A percentile compares a stretch with the other conserved stretches of the same genome.
These are phyloP conservation scores for Megaceryle torquata DNA, from an alignment of 2,113 vertebrate species.

Conservation along the genomic window DNA sequence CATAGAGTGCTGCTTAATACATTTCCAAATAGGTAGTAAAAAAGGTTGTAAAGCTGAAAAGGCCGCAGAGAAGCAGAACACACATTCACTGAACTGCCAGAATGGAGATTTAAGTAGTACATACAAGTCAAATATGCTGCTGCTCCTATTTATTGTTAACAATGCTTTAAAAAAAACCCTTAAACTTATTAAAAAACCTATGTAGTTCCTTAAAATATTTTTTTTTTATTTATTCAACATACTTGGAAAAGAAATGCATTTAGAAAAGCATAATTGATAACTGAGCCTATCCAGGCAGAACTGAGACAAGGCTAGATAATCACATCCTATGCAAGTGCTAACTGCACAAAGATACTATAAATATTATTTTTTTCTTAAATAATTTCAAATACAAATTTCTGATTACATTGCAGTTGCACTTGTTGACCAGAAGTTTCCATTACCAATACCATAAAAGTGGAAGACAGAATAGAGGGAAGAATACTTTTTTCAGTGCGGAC, in stretches of 20 bases:
- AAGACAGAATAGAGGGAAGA: background rate
- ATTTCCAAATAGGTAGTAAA: slow-evolving; percentile 30
- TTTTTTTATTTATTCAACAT: background rate
- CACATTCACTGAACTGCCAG: slow-evolving; percentile 33
- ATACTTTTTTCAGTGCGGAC: background rate
- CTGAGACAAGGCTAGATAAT: background rate
- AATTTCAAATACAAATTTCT: background rate
- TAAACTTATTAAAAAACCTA: background rate
- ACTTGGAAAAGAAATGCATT: background rate
- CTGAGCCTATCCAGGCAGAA: background rate
- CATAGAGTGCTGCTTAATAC: slow-evolving; percentile 55
- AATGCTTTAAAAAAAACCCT: background rate
- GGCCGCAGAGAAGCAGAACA: slow-evolving; percentile 31
- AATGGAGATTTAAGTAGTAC: slow-evolving; percentile 36
- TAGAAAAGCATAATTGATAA: background rate
- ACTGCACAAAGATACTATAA: background rate
- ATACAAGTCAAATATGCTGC: background rate
- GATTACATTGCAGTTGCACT: background rate
- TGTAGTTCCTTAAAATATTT: background rate
- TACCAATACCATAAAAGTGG: background rate
- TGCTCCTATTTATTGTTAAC: background rate
- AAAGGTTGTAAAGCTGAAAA: slow-evolving; percentile 42
- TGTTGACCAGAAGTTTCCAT: background rate
- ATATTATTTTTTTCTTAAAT: background rate
- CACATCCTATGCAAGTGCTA: background rate